These are phyloP conservation scores for Lasioglossum oenotherae DNA, from an alignment of 2,888 invertebrate species.

Conservation along the genomic window DNA sequence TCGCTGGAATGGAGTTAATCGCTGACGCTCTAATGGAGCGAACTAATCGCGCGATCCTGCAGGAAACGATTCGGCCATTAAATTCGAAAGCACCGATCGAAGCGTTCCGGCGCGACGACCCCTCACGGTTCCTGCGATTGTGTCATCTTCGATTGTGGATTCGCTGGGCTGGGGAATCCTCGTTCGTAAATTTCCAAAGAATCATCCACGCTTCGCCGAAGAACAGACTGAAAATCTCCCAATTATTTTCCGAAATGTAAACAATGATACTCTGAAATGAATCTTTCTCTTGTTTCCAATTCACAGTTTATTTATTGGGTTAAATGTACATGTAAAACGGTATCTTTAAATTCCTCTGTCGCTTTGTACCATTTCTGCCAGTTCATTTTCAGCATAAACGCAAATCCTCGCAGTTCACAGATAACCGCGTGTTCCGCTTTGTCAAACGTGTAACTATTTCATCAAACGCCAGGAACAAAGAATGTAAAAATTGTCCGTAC, in stretches of 20 bases:
- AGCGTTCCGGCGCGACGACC: constrained; percentile 44
- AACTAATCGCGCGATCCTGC: constrained; percentile 74
- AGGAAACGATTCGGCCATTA: constrained; percentile 72
- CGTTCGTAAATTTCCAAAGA: background rate
- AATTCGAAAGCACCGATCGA: constrained; percentile 65
- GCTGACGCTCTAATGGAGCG: constrained; percentile 73
- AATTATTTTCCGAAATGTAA: background rate
- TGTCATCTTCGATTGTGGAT: constrained; percentile 39
- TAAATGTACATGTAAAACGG: background rate
- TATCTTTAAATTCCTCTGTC: background rate
- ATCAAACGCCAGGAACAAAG: background rate
- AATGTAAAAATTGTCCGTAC: background rate
- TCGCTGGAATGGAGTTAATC: constrained; percentile 62
- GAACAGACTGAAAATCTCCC: background rate
- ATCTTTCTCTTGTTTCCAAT: too few relatives aligned
- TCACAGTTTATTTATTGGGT: too few relatives aligned
- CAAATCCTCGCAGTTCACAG: background rate
- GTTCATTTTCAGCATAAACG: background rate
- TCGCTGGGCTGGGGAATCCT: background rate
- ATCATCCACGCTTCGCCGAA: background rate
- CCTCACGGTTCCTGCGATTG: constrained; percentile 44
- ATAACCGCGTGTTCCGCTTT: background rate
- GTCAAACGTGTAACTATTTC: background rate
- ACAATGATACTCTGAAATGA: too few relatives aligned
- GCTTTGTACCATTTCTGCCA: too few relatives aligned